These are phyloP conservation scores for Neolamprologus kungweensis DNA, from an alignment of 2,113 vertebrate genomes.

Conservation along the genomic window DNA sequence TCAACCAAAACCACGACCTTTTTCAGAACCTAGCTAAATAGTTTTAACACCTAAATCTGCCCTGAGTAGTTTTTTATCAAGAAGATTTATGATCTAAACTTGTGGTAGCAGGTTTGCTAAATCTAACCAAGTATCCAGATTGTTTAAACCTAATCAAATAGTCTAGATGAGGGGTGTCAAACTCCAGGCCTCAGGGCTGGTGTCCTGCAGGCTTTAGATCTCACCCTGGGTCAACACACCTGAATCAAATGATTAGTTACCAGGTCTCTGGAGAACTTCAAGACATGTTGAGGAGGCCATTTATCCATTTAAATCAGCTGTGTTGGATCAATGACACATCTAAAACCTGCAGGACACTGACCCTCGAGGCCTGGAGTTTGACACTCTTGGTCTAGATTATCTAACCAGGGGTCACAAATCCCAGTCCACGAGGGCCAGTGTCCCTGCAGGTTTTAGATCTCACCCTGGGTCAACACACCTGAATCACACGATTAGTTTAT, in stretches of 20 bases:
- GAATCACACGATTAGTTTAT: too few relatives aligned
- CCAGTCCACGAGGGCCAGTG: too few relatives aligned
- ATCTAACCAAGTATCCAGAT: not conserved
- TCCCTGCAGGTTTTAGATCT: too few relatives aligned
- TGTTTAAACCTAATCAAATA: not conserved
- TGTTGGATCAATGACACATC: too few relatives aligned
- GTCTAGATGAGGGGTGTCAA: not conserved
- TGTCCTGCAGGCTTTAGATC: not conserved
- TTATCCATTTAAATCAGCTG: too few relatives aligned
- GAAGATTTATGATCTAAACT: not conserved
- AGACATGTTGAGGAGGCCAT: too few relatives aligned
- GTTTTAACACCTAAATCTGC: not conserved
- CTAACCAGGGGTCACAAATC: too few relatives aligned
- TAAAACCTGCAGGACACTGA: too few relatives aligned
- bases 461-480: too few relatives aligned
- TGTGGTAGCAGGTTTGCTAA: not conserved
- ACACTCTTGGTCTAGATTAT: too few relatives aligned
- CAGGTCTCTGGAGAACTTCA: not conserved
- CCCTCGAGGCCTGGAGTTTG: too few relatives aligned
- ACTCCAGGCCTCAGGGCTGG: not conserved
- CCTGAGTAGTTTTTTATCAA: not conserved
- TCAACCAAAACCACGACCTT: not conserved
- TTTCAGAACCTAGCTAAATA: not conserved
- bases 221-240: not conserved
- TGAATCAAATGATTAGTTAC: accelerated